Evolutionary conservation across 2,797 vertebrate species (phyloP).

Genomic region (Lepidocolaptes lacrymiger): DNA sequence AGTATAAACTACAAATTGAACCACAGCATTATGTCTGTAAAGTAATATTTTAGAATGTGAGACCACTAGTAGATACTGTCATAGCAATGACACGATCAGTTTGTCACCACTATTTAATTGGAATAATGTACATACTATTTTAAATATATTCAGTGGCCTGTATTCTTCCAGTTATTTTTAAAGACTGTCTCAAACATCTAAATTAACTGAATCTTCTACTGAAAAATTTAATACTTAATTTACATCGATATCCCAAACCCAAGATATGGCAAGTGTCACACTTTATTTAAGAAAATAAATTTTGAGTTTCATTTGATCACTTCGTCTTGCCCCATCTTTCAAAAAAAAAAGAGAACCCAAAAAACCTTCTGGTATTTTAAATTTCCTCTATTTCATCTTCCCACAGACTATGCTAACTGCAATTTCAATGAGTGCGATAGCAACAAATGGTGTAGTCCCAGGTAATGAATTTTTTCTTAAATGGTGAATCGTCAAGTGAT

Average conservation of each 20-base stretch:
- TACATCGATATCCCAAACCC: neutral
- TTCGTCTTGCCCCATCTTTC: neutral
- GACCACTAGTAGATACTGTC: neutral
- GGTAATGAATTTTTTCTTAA: conserved; percentile 75
- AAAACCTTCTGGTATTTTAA: neutral
- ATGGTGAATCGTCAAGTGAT: neutral
- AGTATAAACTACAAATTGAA: neutral
- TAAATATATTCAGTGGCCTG: neutral
- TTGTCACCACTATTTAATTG: neutral
- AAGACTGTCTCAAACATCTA: neutral
- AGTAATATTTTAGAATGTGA: neutral
- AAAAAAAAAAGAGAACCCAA: neutral
- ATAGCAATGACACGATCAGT: neutral
- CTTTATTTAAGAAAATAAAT: neutral
- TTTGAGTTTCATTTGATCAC: neutral
- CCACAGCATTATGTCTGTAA: neutral
- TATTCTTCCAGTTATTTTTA: neutral
- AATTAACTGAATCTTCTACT: neutral
- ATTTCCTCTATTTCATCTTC: neutral
- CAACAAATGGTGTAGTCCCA: conserved; percentile 97
- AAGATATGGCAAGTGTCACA: neutral
- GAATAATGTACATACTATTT: neutral
- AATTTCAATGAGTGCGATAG: conserved; percentile 98
- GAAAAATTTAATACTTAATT: neutral
- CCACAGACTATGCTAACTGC: conserved; percentile 94